A percentile compares a stretch with the other conserved stretches of the same genome.
These are phyloP conservation scores for Martes flavigula DNA, from an alignment of 2,797 vertebrate genomes.

Conservation along the genomic window DNA sequence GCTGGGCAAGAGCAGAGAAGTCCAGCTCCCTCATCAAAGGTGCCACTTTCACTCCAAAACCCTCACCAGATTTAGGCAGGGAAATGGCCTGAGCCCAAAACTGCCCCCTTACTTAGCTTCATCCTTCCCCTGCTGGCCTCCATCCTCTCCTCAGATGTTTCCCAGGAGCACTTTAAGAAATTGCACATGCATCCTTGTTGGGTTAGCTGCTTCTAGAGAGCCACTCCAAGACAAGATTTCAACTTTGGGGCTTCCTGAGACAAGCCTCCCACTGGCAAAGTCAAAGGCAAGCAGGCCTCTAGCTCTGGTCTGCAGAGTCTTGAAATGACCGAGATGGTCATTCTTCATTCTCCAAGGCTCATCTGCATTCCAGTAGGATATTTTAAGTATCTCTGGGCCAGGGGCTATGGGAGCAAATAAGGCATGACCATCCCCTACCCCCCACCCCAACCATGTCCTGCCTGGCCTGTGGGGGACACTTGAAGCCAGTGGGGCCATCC, in stretches of 20 bases:
- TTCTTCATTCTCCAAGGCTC: rapidly evolving
- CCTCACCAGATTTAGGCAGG: background rate
- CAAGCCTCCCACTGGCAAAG: background rate
- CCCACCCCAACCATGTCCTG: too few relatives aligned
- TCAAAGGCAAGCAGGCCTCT: background rate
- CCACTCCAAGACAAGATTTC: background rate
- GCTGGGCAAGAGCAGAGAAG: background rate
- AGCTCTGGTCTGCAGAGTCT: background rate
- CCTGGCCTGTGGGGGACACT: rapidly evolving
- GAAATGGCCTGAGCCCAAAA: background rate
- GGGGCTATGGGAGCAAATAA: background rate
- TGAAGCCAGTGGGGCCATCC: rapidly evolving
- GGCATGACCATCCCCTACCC: background rate
- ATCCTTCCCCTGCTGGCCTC: background rate
- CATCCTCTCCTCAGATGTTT: background rate
- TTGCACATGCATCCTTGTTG: background rate
- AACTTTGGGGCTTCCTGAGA: background rate
- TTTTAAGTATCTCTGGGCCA: background rate
- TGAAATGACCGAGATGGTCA: background rate
- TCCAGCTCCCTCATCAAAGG: background rate
- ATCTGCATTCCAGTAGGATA: background rate
- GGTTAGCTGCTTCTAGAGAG: background rate
- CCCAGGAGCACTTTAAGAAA: background rate
- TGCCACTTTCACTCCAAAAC: background rate
- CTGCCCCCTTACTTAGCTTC: background rate